A percentile compares a stretch with the other conserved stretches of the same genome.
Conservation (phyloP, 2,113 vertebrate species). For the Thunnus thynnus region DNA sequence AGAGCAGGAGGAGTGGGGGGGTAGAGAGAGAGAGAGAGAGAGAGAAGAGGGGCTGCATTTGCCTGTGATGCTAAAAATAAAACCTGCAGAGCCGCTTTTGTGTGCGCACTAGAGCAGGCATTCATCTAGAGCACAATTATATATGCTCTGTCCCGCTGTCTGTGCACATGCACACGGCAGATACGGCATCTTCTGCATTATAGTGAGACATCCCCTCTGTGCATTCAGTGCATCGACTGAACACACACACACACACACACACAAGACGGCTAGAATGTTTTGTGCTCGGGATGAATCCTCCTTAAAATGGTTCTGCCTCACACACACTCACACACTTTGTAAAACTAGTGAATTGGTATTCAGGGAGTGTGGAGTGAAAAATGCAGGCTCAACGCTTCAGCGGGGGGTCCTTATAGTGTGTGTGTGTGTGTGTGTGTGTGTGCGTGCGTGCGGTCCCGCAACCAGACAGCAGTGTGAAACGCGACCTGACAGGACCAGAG, state of each 20-base stretch:
- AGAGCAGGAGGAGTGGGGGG: conserved; percentile 36
- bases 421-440: conserved; percentile 12
- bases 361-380: conserved; percentile 42
- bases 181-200: conserved; percentile 25
- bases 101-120: conserved; percentile 71
- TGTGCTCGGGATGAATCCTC: neutral
- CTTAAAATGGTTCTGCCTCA: conserved; percentile 15
- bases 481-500: conserved; percentile 68
- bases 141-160: conserved; percentile 34
- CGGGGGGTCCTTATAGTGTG: conserved; percentile 28
- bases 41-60: conserved; percentile 55
- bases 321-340: conserved; percentile 8
- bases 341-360: conserved; percentile 40
- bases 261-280: neutral
- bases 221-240: neutral
- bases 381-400: conserved; percentile 40
- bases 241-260: conserved; percentile 30
- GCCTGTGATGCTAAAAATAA: conserved; percentile 84
- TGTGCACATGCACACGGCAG: conserved; percentile 13
- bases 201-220: neutral
- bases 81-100: conserved; percentile 74
- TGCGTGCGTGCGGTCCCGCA: neutral
- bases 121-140: conserved; percentile 70
- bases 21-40: neutral
- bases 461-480: conserved; percentile 56